Percentiles rank a stretch among this genome's conserved stretches.
phyloP scores from a whole-genome alignment of 1,140 invertebrate genomes.

The Caenorhabditis elegans region WBcel235 BX284604.4:7321501-7322000 shows the following conservation, averaged over 20 bases:
- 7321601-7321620: conserved; percentile 14
- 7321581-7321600: background rate
- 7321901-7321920: background rate
- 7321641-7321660: no score
- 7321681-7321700: background rate
- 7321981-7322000: background rate
- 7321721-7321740: conserved; percentile 6
- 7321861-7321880: background rate
- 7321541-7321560: background rate
- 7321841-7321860: background rate
- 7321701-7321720: background rate
- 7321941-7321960: conserved; percentile 44
- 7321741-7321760: conserved; percentile 8
- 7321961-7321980: conserved; percentile 18
- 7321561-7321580: background rate
- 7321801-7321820: background rate
- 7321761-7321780: background rate
- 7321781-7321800: background rate
- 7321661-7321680: background rate
- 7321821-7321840: background rate
- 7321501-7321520: background rate
- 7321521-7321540: background rate
- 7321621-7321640: background rate
- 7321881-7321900: background rate
- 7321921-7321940: conserved; percentile 42